phyloP scores from a whole-genome alignment of 1,140 invertebrate genomes.

The Megalopta genalis region DNA sequence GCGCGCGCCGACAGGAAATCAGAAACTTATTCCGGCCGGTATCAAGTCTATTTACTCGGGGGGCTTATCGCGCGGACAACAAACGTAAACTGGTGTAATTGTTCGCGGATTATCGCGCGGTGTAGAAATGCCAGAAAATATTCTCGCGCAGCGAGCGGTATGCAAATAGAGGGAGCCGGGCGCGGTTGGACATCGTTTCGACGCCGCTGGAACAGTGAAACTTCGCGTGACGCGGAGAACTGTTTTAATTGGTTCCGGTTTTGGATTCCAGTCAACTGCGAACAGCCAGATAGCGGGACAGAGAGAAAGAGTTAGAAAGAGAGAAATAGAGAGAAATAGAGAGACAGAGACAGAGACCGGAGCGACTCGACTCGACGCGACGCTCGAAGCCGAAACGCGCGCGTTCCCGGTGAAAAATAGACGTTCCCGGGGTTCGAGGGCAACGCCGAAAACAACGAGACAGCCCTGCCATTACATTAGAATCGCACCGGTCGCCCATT shows the following conservation, averaged over 20 bases:
- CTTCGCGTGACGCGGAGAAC: conserved; percentile 12
- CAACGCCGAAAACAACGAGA: conserved; percentile 8
- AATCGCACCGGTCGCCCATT: no score
- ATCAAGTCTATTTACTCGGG: conserved; percentile 23
- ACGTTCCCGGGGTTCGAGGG: not conserved
- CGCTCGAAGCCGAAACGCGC: not conserved
- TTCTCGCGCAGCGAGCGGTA: conserved; percentile 7
- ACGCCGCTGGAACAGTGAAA: conserved; percentile 28
- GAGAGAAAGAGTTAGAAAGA: not conserved
- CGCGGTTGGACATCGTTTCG: not conserved
- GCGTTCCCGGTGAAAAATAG: not conserved
- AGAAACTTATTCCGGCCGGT: conserved; percentile 38
- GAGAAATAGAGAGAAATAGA: no score
- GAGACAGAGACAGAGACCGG: no score
- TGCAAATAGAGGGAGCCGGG: conserved; percentile 8
- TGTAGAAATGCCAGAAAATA: conserved; percentile 17
- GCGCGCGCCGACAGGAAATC: conserved; percentile 23
- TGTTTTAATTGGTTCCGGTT: conserved; percentile 43
- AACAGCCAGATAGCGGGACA: conserved; percentile 9
- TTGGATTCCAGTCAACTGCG: conserved; percentile 28
- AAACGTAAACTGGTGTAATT: conserved; percentile 29
- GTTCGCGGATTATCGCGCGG: conserved; percentile 28
- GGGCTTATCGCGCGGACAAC: conserved; percentile 27
- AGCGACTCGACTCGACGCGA: no score
- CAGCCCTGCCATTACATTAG: not conserved